Evolutionary conservation across 2,113 vertebrate species (phyloP).

Genomic region (Proterorhinus semilunaris): DNA sequence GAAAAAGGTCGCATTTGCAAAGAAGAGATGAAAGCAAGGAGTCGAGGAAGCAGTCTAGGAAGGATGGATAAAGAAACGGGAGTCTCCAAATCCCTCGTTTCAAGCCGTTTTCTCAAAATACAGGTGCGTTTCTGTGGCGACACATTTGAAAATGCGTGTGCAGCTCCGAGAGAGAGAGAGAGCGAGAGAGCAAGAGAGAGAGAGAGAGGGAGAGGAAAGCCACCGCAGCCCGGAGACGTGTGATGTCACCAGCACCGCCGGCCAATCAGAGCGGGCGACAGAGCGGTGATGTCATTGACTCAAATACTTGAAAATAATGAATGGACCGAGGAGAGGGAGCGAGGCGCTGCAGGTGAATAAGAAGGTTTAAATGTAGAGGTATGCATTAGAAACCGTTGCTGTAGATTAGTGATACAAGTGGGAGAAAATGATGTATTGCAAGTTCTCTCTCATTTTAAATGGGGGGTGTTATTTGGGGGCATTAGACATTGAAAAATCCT

Average conservation of each 20-base stretch:
- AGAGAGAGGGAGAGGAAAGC: constrained; percentile 86
- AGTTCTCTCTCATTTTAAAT: too few relatives aligned
- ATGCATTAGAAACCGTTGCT: too few relatives aligned
- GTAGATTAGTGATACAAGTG: too few relatives aligned
- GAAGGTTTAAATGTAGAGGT: too few relatives aligned
- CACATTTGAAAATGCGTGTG: background rate
- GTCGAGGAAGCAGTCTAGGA: background rate
- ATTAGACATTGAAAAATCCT: too few relatives aligned
- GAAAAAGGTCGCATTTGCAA: too few relatives aligned
- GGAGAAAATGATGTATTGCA: too few relatives aligned
- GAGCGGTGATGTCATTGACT: constrained; percentile 77
- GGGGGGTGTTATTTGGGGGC: too few relatives aligned
- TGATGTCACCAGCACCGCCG: constrained; percentile 88
- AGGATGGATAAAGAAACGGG: background rate
- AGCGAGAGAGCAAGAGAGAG: constrained; percentile 83
- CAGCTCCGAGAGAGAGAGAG: background rate
- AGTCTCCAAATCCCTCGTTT: background rate
- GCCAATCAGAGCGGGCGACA: constrained; percentile 86
- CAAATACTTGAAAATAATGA: constrained; percentile 7
- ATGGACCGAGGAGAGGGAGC: background rate
- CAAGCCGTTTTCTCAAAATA: background rate
- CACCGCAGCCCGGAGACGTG: constrained; percentile 87
- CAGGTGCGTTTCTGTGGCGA: background rate
- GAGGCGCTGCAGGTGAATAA: too few relatives aligned
- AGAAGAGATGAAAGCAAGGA: background rate